Conservation (phyloP, 2,888 invertebrate species). For the Chydorus sphaericus region DNA sequence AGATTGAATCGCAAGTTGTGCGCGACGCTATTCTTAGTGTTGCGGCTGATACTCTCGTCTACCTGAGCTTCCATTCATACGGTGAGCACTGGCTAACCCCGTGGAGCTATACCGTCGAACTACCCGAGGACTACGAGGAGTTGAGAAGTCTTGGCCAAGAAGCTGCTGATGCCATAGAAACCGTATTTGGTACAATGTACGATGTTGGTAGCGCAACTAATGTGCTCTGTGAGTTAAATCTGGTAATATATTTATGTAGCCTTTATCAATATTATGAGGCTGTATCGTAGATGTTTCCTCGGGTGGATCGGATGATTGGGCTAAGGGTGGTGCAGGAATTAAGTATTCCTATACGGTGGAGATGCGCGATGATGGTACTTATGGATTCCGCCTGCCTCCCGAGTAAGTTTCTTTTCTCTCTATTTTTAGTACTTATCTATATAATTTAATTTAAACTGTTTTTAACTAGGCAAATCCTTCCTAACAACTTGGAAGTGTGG, state of each 20-base stretch:
- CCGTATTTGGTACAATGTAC: constrained; percentile 26
- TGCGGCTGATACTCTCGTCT: constrained; percentile 24
- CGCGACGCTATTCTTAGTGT: constrained; percentile 23
- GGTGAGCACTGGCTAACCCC: constrained; percentile 28
- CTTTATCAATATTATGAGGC: too few species aligned
- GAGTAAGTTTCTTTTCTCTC: too few species aligned
- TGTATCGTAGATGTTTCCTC: constrained; percentile 34
- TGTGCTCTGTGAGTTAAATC: constrained; percentile 3
- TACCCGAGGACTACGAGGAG: constrained; percentile 23
- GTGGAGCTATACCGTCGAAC: constrained; percentile 23
- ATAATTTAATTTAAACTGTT: background rate
- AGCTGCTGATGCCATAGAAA: constrained; percentile 24
- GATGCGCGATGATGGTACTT: constrained; percentile 51
- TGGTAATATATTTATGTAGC: background rate
- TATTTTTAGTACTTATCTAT: too few species aligned
- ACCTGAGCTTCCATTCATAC: constrained; percentile 31
- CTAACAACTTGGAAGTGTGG: constrained; percentile 12
- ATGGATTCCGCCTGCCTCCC: constrained; percentile 63
- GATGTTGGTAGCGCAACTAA: constrained; percentile 23
- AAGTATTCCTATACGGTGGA: constrained; percentile 60
- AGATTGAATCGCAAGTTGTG: constrained; percentile 23
- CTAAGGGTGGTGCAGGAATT: constrained; percentile 53
- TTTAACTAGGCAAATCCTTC: constrained; percentile 1
- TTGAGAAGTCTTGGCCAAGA: constrained; percentile 24
- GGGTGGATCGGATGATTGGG: constrained; percentile 65